Conservation (phyloP, 2,797 vertebrate species). For the Cyprinodon diabolis region DNA sequence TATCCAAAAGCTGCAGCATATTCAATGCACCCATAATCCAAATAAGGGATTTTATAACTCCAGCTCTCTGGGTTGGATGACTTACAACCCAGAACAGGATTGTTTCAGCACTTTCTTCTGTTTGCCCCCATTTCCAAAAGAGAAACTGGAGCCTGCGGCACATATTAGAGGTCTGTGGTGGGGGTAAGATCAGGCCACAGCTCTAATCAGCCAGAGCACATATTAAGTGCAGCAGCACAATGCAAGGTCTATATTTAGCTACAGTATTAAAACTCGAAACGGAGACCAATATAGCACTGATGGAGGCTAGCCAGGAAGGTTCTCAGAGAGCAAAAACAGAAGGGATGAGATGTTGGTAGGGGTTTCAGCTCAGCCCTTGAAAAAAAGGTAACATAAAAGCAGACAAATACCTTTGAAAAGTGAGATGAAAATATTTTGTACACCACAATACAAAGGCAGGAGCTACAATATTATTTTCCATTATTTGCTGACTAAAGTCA, state of each 20-base stretch:
- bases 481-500: conserved; percentile 16
- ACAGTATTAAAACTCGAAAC: conserved; percentile 59
- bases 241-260: conserved; percentile 75
- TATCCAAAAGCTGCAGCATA: conserved; percentile 9
- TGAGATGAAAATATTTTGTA: conserved; percentile 17
- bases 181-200: conserved; percentile 70
- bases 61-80: conserved; percentile 43
- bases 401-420: neutral
- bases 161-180: conserved; percentile 65
- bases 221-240: conserved; percentile 66
- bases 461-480: conserved; percentile 20
- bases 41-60: conserved; percentile 49
- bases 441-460: conserved; percentile 32
- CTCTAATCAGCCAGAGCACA: conserved; percentile 68
- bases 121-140: conserved; percentile 50
- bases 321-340: conserved; percentile 47
- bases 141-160: conserved; percentile 62
- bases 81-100: conserved; percentile 63
- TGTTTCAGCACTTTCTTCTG: conserved; percentile 68
- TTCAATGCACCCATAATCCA: conserved; percentile 42
- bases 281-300: conserved; percentile 42
- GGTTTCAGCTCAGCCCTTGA: conserved; percentile 48
- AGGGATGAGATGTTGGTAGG: conserved; percentile 43
- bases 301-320: conserved; percentile 62
- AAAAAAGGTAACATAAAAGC: conserved; percentile 28